phyloP scores from a whole-genome alignment of 2,888 invertebrate species.

The Emmelina monodactyla region DNA sequence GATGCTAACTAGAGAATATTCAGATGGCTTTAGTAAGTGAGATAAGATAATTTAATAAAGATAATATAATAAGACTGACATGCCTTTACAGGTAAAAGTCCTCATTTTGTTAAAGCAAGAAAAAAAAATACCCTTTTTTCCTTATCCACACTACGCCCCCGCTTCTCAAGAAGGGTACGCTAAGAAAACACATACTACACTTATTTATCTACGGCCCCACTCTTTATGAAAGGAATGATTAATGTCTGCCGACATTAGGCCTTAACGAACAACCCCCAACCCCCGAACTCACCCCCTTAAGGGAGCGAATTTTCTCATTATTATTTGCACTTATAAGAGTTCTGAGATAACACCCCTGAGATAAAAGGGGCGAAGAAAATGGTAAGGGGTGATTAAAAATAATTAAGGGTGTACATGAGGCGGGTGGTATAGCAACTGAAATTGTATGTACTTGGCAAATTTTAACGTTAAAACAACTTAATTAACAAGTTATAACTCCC shows the following conservation, averaged over 20 bases:
- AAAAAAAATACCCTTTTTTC: no score
- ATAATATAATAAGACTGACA: no score
- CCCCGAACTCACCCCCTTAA: constrained; percentile 11
- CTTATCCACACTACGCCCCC: constrained; percentile 27
- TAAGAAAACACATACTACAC: constrained; percentile 66
- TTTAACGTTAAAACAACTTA: no score
- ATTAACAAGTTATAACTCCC: no score
- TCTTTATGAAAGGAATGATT: constrained; percentile 68
- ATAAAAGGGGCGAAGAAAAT: neutral
- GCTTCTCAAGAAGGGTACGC: constrained; percentile 56
- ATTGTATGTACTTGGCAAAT: neutral
- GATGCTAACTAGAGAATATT: no score
- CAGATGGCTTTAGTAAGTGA: no score
- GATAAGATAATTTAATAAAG: no score
- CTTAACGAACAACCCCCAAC: constrained; percentile 42
- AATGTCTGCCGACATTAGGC: constrained; percentile 64
- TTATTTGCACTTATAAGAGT: constrained; percentile 63
- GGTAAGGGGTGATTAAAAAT: no score
- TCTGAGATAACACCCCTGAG: constrained; percentile 28
- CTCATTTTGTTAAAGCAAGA: no score
- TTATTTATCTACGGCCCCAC: constrained; percentile 65
- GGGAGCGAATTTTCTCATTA: constrained; percentile 34
- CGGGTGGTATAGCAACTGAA: no score
- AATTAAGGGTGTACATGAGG: no score
- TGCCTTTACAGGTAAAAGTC: no score